These are phyloP conservation scores for Chrysomela aeneicollis DNA, from an alignment of 2,888 invertebrate species.

Conservation along the genomic window DNA sequence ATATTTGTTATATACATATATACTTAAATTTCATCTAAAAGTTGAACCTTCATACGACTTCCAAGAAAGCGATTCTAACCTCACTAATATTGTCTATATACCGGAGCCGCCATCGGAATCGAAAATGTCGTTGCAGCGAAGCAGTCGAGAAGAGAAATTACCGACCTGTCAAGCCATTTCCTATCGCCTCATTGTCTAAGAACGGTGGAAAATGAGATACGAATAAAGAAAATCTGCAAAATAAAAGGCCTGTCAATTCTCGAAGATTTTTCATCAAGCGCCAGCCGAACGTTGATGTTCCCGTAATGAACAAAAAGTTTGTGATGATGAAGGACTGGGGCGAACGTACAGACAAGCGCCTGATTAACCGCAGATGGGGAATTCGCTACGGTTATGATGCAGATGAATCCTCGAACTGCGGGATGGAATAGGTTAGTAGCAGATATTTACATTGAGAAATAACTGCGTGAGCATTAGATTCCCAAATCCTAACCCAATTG, in stretches of 20 bases:
- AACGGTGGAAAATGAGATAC: constrained; percentile 61
- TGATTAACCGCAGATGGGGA: constrained; percentile 59
- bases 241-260: constrained; percentile 62
- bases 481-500: no score
- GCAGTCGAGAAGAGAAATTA: constrained; percentile 52
- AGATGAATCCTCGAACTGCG: no score
- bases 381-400: no score
- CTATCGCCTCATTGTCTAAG: constrained; percentile 52
- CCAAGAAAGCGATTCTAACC: no score
- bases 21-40: no score
- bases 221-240: constrained; percentile 61
- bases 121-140: not conserved
- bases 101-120: no score
- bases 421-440: no score
- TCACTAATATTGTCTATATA: no score
- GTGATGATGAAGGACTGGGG: constrained; percentile 59
- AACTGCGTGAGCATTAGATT: no score
- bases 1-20: no score
- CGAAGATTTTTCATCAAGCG: constrained; percentile 62
- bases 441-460: no score
- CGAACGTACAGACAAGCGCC: constrained; percentile 54
- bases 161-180: constrained; percentile 55
- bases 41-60: no score
- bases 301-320: constrained; percentile 62
- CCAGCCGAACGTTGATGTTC: constrained; percentile 60